These are phyloP conservation scores for Leptothorax acervorum DNA, from an alignment of 2,888 invertebrate genomes.

Conservation along the genomic window DNA sequence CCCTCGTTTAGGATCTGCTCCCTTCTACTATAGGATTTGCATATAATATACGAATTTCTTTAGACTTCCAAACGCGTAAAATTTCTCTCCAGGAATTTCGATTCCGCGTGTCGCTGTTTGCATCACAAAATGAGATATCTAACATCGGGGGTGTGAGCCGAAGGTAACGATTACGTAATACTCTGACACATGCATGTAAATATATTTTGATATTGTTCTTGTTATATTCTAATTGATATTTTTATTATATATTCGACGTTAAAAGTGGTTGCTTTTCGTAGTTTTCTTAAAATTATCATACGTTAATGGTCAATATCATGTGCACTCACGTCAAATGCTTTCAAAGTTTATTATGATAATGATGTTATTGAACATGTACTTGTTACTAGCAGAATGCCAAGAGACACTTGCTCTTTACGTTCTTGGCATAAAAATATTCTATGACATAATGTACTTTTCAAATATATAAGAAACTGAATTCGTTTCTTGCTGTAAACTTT, in stretches of 20 bases:
- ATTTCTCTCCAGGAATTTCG: slow-evolving; percentile 16
- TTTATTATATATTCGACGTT: background rate
- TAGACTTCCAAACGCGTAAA: slow-evolving; percentile 12
- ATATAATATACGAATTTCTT: slow-evolving; percentile 44
- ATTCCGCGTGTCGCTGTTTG: slow-evolving; percentile 21
- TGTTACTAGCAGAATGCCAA: background rate
- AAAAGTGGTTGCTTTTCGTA: background rate
- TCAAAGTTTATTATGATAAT: slow-evolving; percentile 1
- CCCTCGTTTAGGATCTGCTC: slow-evolving; percentile 34
- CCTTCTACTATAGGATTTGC: slow-evolving; percentile 26
- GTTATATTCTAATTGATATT: background rate
- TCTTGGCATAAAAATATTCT: background rate
- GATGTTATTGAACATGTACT: background rate
- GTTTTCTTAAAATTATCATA: background rate
- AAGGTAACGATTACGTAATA: background rate
- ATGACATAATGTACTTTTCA: background rate
- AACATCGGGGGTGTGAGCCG: background rate
- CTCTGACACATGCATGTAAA: background rate
- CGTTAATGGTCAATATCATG: background rate
- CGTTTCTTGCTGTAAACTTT: background rate
- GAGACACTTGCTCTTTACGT: background rate
- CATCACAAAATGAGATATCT: slow-evolving; percentile 17
- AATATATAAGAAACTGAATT: background rate
- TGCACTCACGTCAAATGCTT: background rate
- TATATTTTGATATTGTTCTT: background rate